phyloP scores from a whole-genome alignment of 2,797 vertebrate genomes.

The Gadopsis bispinosus region DNA sequence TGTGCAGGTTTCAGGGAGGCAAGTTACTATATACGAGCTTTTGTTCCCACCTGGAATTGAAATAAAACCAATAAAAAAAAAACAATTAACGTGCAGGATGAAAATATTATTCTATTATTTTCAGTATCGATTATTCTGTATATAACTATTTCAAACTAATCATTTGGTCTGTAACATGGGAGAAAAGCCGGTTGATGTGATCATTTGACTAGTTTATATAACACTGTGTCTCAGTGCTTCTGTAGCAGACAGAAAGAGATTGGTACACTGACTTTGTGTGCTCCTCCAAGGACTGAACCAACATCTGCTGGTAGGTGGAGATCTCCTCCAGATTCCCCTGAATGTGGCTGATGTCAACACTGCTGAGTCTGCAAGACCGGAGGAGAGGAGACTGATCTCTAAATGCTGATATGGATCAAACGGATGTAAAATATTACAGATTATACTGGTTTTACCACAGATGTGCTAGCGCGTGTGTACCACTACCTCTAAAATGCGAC shows the following conservation, averaged over 20 bases:
- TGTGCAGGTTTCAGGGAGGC: background rate
- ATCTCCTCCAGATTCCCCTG: conserved; percentile 97
- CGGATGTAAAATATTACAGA: too few relatives aligned
- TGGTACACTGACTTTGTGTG: conserved; percentile 90
- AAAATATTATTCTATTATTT: background rate
- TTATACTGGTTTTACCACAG: background rate
- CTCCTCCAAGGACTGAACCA: conserved; percentile 94
- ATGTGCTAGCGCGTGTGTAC: background rate
- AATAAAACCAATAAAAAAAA: background rate
- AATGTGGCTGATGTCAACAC: conserved; percentile 87
- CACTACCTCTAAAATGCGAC: fast-evolving
- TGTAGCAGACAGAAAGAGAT: background rate
- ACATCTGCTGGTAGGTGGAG: conserved; percentile 93
- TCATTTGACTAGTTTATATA: background rate
- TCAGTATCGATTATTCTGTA: background rate
- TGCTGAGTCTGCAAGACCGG: conserved; percentile 86
- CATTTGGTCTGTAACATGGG: background rate
- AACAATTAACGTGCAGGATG: background rate
- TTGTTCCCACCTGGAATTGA: background rate
- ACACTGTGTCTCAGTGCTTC: background rate
- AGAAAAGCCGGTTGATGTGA: background rate
- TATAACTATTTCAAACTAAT: background rate
- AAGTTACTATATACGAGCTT: background rate
- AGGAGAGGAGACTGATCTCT: background rate
- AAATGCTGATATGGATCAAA: background rate